These are phyloP conservation scores for Meriones unguiculatus DNA, from an alignment of 2,113 vertebrate genomes.

Conservation along the genomic window DNA sequence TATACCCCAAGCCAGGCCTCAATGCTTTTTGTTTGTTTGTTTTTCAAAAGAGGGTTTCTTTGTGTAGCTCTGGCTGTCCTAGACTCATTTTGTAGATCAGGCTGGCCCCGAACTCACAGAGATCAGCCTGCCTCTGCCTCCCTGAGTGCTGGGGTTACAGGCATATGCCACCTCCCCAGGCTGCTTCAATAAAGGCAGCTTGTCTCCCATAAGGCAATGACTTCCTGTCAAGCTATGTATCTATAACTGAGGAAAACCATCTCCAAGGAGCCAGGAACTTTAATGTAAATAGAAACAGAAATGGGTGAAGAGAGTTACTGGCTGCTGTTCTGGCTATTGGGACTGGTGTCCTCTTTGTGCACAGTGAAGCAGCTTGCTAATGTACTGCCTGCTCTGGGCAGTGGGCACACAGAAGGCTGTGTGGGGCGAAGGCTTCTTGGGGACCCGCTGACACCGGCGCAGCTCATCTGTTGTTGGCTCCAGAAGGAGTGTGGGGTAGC, in stretches of 20 bases:
- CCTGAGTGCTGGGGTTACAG: too few species aligned
- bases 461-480: neutral
- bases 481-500: neutral
- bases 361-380: neutral
- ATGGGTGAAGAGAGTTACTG: neutral
- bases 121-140: too few species aligned
- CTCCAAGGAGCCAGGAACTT: neutral
- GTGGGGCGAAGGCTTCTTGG: constrained; percentile 17
- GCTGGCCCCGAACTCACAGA: too few species aligned
- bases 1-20: neutral
- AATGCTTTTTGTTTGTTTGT: neutral
- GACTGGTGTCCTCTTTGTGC: neutral
- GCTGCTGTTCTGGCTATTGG: neutral
- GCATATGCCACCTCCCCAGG: too few species aligned
- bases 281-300: neutral
- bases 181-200: neutral
- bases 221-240: neutral
- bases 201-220: neutral
- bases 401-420: neutral
- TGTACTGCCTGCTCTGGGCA: neutral
- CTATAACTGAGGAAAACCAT: neutral
- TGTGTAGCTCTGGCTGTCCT: too few species aligned
- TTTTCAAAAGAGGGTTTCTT: too few species aligned
- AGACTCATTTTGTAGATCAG: too few species aligned
- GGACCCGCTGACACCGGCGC: neutral